Percentiles rank a stretch among this genome's conserved stretches.
Evolutionary conservation across 2,113 vertebrate species (phyloP).

Genomic region (Lepisosteus osseus): DNA sequence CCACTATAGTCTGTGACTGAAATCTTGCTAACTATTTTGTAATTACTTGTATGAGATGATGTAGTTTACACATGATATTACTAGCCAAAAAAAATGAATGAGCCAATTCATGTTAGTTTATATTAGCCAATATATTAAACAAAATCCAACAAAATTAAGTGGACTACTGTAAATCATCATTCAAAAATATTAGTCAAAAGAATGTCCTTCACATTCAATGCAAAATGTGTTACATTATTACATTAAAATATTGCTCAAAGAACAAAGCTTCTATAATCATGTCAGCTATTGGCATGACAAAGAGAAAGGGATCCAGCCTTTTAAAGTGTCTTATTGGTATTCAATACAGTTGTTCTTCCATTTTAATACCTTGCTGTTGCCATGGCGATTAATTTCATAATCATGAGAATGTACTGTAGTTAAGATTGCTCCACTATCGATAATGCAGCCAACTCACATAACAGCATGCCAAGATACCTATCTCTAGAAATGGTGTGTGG

Average conservation of each 20-base stretch:
- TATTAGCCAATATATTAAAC: too few species aligned
- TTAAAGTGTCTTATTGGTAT: constrained; percentile 35
- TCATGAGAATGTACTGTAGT: constrained; percentile 28
- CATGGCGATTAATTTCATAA: constrained; percentile 34
- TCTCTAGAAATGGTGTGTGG: background rate
- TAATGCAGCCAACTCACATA: constrained; percentile 25
- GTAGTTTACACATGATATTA: too few species aligned
- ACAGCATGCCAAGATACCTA: constrained; percentile 26
- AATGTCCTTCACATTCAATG: too few species aligned
- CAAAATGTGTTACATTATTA: too few species aligned
- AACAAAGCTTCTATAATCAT: constrained; percentile 14
- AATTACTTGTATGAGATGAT: too few species aligned
- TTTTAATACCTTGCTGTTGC: constrained; percentile 33
- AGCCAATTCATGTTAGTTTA: too few species aligned
- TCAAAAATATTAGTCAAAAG: too few species aligned
- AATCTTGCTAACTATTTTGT: too few species aligned
- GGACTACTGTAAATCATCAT: too few species aligned
- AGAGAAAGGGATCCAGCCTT: constrained; percentile 11
- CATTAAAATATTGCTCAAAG: background rate
- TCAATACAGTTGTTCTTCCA: constrained; percentile 35
- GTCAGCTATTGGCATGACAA: constrained; percentile 22
- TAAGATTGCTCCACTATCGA: constrained; percentile 34
- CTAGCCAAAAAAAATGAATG: too few species aligned
- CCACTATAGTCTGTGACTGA: too few species aligned
- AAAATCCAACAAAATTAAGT: too few species aligned